phyloP scores from a whole-genome alignment of 2,113 vertebrate genomes.

The Nicator chloris region DNA sequence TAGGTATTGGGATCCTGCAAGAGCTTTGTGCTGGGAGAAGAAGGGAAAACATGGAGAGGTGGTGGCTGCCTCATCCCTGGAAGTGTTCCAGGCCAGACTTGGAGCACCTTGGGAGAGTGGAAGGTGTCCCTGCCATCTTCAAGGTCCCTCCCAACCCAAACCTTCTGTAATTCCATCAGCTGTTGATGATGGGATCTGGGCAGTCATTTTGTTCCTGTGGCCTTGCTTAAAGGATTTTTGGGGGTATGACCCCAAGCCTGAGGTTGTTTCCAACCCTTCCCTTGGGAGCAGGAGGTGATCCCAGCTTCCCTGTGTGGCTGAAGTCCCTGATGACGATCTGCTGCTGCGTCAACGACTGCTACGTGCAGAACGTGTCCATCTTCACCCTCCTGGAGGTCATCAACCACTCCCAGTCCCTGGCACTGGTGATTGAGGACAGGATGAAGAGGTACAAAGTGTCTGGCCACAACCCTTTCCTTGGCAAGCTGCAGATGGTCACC shows the following conservation, averaged over 20 bases:
- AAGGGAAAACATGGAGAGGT: neutral
- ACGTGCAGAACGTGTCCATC: conserved; percentile 87
- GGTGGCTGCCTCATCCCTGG: neutral
- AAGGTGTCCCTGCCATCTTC: neutral
- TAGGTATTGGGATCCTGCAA: neutral
- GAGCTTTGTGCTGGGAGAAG: neutral
- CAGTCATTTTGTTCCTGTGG: neutral
- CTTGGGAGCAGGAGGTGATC: conserved; percentile 59
- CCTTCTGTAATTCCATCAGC: neutral
- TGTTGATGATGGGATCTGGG: neutral
- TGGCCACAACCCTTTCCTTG: conserved; percentile 82
- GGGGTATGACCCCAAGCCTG: neutral
- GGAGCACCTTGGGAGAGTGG: neutral
- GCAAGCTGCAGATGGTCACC: conserved; percentile 92
- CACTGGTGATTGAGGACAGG: conserved; percentile 92
- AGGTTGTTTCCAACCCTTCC: neutral
- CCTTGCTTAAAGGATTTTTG: neutral
- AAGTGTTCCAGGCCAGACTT: neutral
- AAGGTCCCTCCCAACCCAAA: neutral
- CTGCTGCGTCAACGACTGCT: conserved; percentile 87
- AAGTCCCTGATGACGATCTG: conserved; percentile 89
- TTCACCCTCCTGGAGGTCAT: conserved; percentile 91
- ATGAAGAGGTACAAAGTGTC: conserved; percentile 82
- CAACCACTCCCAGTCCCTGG: conserved; percentile 93
- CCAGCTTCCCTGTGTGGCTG: conserved; percentile 84